Conservation (phyloP, 2,797 vertebrate species). For the Scarus forsteni region DNA sequence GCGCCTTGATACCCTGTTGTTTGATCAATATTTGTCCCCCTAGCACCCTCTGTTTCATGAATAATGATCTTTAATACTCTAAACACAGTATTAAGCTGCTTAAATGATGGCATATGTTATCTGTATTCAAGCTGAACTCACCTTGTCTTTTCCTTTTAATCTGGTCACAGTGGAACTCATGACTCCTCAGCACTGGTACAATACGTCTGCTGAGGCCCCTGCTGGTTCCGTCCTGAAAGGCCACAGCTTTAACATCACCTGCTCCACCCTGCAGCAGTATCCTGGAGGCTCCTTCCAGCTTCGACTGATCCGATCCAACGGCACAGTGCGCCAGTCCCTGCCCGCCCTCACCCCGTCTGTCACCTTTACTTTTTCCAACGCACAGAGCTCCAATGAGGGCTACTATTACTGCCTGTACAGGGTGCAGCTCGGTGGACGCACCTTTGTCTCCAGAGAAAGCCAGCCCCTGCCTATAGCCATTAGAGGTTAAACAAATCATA, state of each 20-base stretch:
- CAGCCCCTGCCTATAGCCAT: conserved; percentile 85
- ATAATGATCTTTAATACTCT: too few relatives aligned
- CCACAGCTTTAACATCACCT: conserved; percentile 84
- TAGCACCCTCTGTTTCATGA: too few relatives aligned
- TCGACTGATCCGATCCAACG: conserved; percentile 83
- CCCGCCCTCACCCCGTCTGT: conserved; percentile 76
- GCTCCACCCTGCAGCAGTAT: conserved; percentile 81
- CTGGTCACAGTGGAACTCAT: conserved; percentile 79
- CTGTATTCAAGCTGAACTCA: neutral
- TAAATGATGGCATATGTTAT: too few relatives aligned
- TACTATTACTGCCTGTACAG: conserved; percentile 87
- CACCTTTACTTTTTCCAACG: conserved; percentile 83
- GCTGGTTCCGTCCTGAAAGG: conserved; percentile 81
- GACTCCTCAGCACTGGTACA: conserved; percentile 86
- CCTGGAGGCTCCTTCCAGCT: conserved; percentile 84
- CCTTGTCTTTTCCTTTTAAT: neutral
- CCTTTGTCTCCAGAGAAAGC: conserved; percentile 84
- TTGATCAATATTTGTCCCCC: too few relatives aligned
- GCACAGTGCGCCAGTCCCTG: conserved; percentile 82
- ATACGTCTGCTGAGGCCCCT: conserved; percentile 79
- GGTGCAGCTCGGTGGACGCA: conserved; percentile 83
- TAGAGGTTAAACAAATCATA: conserved; percentile 70
- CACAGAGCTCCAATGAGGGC: conserved; percentile 83
- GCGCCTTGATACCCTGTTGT: too few relatives aligned
- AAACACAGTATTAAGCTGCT: too few relatives aligned